A percentile compares a stretch with the other conserved stretches of the same genome.
Conservation (phyloP, 1,140 invertebrate species). For the Cotesia typhae region DNA sequence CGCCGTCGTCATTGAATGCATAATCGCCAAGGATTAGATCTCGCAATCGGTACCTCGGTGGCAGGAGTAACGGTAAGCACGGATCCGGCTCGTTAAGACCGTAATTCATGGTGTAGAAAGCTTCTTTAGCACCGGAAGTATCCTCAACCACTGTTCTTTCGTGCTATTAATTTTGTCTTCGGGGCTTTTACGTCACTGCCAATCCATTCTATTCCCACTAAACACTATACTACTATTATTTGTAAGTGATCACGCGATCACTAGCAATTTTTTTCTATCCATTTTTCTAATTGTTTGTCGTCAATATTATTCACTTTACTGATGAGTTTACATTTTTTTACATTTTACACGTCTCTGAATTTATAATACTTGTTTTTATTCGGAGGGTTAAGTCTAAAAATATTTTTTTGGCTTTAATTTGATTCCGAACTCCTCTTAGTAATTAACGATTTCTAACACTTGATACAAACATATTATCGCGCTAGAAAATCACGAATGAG, state of each 20-base stretch:
- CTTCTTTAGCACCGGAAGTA: constrained; percentile 31
- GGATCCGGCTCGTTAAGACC: constrained; percentile 56
- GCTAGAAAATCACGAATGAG: background rate
- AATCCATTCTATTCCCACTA: background rate
- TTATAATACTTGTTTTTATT: no score
- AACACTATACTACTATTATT: background rate
- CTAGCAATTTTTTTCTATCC: background rate
- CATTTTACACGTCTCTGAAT: no score
- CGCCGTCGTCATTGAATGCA: constrained; percentile 79
- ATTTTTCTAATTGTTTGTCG: background rate
- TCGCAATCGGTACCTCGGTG: constrained; percentile 76
- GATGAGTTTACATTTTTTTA: no score
- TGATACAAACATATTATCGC: constrained; percentile 1
- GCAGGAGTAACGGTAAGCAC: constrained; percentile 58
- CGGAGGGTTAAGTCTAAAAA: no score
- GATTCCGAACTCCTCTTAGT: background rate
- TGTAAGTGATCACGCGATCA: constrained; percentile 14
- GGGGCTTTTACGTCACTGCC: constrained; percentile 9
- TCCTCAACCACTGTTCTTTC: constrained; percentile 14
- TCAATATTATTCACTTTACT: no score
- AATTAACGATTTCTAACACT: background rate
- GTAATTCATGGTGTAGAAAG: constrained; percentile 51
- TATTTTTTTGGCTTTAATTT: background rate
- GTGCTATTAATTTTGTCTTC: constrained; percentile 1
- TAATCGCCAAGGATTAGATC: constrained; percentile 82